Percentiles rank a stretch among this genome's conserved stretches.
These are phyloP conservation scores for Mormyrops boulengeri DNA, from an alignment of 2,797 vertebrate genomes.

Conservation along the genomic window DNA sequence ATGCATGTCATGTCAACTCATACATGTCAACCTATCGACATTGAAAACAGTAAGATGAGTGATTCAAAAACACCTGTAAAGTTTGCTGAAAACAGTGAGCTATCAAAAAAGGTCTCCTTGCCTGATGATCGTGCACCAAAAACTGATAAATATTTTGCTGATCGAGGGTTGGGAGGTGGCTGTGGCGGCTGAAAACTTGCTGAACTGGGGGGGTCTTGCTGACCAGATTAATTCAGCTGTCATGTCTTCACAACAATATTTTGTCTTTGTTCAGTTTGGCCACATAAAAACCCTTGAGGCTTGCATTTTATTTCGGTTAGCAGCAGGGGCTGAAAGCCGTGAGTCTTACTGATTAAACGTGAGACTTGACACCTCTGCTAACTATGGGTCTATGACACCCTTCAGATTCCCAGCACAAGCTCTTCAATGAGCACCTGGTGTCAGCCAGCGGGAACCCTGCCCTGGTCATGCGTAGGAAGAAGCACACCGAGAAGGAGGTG, in stretches of 20 bases:
- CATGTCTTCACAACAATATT: not conserved
- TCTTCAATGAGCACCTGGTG: conserved; percentile 97
- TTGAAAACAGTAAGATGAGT: not conserved
- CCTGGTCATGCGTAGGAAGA: conserved; percentile 86
- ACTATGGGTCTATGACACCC: conserved; percentile 13
- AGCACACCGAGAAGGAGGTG: conserved; percentile 94
- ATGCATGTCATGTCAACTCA: not conserved
- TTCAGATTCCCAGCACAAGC: conserved; percentile 85
- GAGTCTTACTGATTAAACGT: not conserved
- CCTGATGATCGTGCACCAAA: not conserved
- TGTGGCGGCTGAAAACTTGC: not conserved
- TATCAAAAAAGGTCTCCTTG: not conserved
- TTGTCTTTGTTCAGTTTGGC: not conserved
- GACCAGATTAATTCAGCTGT: not conserved
- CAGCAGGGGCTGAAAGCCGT: not conserved
- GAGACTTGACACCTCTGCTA: not conserved
- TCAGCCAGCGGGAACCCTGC: conserved; percentile 92
- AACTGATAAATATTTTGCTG: not conserved
- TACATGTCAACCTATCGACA: not conserved
- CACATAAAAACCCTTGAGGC: not conserved
- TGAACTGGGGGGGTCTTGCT: not conserved
- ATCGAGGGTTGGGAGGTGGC: not conserved
- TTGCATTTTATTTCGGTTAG: not conserved
- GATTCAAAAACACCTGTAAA: not conserved
- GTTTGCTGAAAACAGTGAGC: not conserved